These are phyloP conservation scores for Nautilus pompilius DNA, from an alignment of 1,140 invertebrate species.

Conservation along the genomic window DNA sequence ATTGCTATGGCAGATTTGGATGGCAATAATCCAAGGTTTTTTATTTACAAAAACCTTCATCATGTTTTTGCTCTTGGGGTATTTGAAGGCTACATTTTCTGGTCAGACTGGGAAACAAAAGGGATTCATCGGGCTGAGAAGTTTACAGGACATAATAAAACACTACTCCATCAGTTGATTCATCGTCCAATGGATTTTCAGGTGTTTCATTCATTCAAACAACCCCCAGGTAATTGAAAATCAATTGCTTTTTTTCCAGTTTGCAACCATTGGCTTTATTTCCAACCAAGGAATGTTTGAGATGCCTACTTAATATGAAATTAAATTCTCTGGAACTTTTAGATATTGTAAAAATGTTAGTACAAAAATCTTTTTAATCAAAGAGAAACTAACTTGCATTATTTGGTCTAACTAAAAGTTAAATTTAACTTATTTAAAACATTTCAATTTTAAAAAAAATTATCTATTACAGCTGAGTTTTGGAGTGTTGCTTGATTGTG, in stretches of 20 bases:
- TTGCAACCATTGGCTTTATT: too few species aligned
- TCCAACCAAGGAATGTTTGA: too few species aligned
- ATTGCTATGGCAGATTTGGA: conserved; percentile 71
- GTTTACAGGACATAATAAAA: conserved; percentile 89
- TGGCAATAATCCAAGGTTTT: conserved; percentile 59
- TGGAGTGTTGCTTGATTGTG: too few species aligned
- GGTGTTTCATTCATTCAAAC: conserved; percentile 61
- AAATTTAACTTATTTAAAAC: too few species aligned
- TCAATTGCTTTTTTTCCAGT: conserved; percentile 2
- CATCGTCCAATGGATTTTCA: conserved; percentile 89
- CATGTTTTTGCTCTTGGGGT: conserved; percentile 96
- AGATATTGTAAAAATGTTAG: too few species aligned
- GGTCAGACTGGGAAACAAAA: conserved; percentile 86
- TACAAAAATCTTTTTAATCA: too few species aligned
- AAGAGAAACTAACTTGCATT: too few species aligned
- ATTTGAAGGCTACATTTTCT: conserved; percentile 89
- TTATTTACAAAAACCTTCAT: conserved; percentile 59
- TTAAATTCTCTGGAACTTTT: too few species aligned
- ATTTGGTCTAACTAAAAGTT: too few species aligned
- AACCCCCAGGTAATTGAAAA: conserved; percentile 63
- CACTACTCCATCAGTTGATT: conserved; percentile 81
- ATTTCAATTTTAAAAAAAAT: too few species aligned
- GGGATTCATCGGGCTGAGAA: conserved; percentile 95
- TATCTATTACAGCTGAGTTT: conserved; percentile 1
- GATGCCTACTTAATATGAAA: too few species aligned